These are phyloP conservation scores for Orthonevra nobilis DNA, from an alignment of 2,888 invertebrate species.

Conservation along the genomic window DNA sequence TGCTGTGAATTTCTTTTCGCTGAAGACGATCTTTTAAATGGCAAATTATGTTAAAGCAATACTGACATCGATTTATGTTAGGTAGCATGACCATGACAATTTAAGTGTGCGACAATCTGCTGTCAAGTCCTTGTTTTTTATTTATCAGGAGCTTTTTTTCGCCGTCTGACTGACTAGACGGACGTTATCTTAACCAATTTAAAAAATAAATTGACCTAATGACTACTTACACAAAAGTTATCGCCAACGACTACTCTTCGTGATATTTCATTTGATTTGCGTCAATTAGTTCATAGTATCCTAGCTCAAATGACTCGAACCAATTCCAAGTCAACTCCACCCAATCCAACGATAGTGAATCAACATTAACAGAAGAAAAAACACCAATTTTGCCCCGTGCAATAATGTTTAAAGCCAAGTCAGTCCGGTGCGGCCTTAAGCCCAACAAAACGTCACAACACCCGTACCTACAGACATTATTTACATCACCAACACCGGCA, in stretches of 20 bases:
- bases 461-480: constrained; percentile 58
- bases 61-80: too few relatives aligned
- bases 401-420: constrained; percentile 48
- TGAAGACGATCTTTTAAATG: too few relatives aligned
- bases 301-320: constrained; percentile 42
- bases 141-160: too few relatives aligned
- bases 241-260: constrained; percentile 59
- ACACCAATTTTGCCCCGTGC: constrained; percentile 42
- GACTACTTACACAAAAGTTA: constrained; percentile 58
- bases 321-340: constrained; percentile 56
- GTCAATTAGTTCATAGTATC: constrained; percentile 59
- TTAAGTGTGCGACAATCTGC: too few relatives aligned
- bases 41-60: too few relatives aligned
- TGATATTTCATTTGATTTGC: constrained; percentile 59
- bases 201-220: constrained; percentile 58
- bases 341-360: constrained; percentile 39
- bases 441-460: constrained; percentile 67
- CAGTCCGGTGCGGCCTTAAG: constrained; percentile 35
- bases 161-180: too few relatives aligned
- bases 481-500: constrained; percentile 45
- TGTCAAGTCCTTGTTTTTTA: too few relatives aligned
- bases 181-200: constrained; percentile 46
- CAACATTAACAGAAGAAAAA: constrained; percentile 46
- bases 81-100: too few relatives aligned
- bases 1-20: too few relatives aligned